Percentiles rank a stretch among this genome's conserved stretches.
Conservation (phyloP, 2,888 invertebrate species). For the Lacanobia oleracea region DNA sequence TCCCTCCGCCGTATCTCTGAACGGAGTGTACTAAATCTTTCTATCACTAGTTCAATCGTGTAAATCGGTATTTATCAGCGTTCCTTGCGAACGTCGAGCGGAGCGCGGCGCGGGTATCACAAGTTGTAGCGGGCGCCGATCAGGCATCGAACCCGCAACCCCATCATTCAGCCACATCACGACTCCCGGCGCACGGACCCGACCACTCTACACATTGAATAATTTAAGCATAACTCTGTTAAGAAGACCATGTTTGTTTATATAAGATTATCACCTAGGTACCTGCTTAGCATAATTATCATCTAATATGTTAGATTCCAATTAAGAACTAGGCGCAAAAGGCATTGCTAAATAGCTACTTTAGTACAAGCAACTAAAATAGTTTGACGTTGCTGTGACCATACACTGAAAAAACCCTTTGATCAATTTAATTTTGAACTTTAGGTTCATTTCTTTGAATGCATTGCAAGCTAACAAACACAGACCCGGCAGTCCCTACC, state of each 20-base stretch:
- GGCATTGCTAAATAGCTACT: background rate
- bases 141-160: slow-evolving; percentile 58
- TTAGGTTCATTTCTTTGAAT: background rate
- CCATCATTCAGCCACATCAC: slow-evolving; percentile 62
- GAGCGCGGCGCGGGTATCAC: slow-evolving; percentile 43
- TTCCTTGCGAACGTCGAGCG: slow-evolving; percentile 48
- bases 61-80: slow-evolving; percentile 61
- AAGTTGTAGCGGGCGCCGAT: slow-evolving; percentile 50
- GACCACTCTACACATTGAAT: slow-evolving; percentile 25
- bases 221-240: slow-evolving; percentile 2
- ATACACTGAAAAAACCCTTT: background rate
- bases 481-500: background rate
- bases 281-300: too few species aligned
- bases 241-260: background rate
- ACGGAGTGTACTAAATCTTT: slow-evolving; percentile 41
- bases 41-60: slow-evolving; percentile 53
- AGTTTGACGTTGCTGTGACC: background rate
- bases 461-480: background rate
- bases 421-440: background rate
- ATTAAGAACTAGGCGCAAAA: background rate
- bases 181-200: slow-evolving; percentile 51
- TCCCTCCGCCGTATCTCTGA: slow-evolving; percentile 10
- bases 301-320: too few species aligned
- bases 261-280: background rate
- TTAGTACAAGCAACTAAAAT: background rate